Base-by-base conservation (phyloP, 2,797 vertebrate genomes). In the Falco columbarius region DNA sequence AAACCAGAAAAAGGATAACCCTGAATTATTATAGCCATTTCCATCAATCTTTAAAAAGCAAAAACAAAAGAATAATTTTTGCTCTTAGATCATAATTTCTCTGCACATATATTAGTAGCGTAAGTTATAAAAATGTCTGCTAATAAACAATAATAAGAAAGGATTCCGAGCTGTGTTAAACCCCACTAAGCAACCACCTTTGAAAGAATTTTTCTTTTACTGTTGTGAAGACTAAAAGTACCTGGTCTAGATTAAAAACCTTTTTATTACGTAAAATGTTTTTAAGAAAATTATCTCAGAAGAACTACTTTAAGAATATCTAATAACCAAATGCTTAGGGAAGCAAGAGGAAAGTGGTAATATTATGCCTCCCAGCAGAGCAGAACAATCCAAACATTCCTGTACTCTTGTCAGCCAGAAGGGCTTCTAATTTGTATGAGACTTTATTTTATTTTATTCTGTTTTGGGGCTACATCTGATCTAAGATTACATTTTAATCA, bases 11-110 rank as follows among this genome's bases (percentile, higher is more conserved):
- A 86, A 89, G 38, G 34, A 88, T 80, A 84, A 74, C 52, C 21
- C 26, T 96, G 72, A 92, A 81, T 95, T 90, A 65, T 79, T 84
- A 76, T 8, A 89, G 24, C 16, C 4, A 66, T 82, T 91, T 88
- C 20, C 42, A 90, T 82, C 90, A 90, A 95, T 81, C 30, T 70
- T 91, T 79, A 90, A 76, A 90, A 90, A 76, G 59, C 44, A 93
- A 68, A 86, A 91, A 26, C 59, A 24, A 87, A 93, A 77, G 10
- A 55, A 93, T 90, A 59, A 68, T 76, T 90, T 81, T 63, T 75
- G 11, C 70, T 80, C 74, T 93, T 75, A 32, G 30, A 47, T 49
- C 47, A 86, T 81, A 93, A 79, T 72, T 95, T 90, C 24, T 81
- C 18, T 85, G 26, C 27, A 61, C 12, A 55, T 36, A 75, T 40